Conservation (phyloP, 2,888 invertebrate species). For the Dione vanillae region DNA sequence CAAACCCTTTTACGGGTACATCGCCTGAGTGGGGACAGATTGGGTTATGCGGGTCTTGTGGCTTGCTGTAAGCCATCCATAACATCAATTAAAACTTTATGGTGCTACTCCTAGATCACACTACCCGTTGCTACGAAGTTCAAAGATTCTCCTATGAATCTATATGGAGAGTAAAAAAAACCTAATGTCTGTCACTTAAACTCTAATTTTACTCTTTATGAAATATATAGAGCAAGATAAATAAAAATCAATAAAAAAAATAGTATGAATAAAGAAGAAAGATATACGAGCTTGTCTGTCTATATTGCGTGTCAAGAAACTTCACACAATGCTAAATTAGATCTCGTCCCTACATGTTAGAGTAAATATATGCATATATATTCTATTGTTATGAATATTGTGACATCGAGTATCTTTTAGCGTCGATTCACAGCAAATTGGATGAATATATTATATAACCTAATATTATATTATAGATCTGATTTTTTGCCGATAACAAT, state of each 20-base stretch:
- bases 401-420: conserved; percentile 29
- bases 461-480: not conserved
- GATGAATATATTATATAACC: conserved; percentile 5
- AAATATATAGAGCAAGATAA: not conserved
- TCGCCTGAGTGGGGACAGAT: no score
- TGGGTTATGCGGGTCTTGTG: no score
- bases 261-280: no score
- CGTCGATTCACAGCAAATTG: conserved; percentile 23
- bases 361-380: conserved; percentile 29
- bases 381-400: conserved; percentile 29
- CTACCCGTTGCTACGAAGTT: no score
- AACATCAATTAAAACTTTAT: no score
- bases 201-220: not conserved
- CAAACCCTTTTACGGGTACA: no score
- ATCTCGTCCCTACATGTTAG: conserved; percentile 17
- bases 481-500: not conserved
- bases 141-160: no score
- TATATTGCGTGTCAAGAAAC: conserved; percentile 23
- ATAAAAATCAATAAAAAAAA: not conserved
- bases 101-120: no score
- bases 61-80: no score
- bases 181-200: not conserved
- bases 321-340: conserved; percentile 23
- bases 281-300: no score
- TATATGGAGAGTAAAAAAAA: not conserved